Evolutionary conservation across 1,140 invertebrate genomes (phyloP).

Genomic region (Platyura marginata): DNA sequence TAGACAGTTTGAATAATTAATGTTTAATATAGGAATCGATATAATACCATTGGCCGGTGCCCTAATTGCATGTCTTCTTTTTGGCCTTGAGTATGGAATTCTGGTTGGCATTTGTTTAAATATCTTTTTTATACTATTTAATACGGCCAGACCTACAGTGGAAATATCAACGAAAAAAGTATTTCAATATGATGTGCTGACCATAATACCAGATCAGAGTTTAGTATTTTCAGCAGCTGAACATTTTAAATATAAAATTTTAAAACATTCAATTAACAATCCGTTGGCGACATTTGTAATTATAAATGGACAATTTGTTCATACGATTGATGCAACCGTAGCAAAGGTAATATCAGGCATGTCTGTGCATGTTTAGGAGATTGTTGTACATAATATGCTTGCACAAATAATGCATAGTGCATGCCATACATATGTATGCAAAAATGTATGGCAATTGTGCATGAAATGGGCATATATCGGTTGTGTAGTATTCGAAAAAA

Average conservation of each 20-base stretch:
- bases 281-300: constrained; percentile 24
- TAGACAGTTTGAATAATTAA: no score
- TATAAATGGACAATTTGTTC: constrained; percentile 38
- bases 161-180: neutral
- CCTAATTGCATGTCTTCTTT: constrained; percentile 48
- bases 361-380: no score
- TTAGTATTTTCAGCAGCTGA: constrained; percentile 18
- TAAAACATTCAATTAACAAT: constrained; percentile 10
- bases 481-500: no score
- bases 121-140: constrained; percentile 57
- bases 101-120: constrained; percentile 63
- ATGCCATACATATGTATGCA: no score
- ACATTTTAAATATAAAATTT: constrained; percentile 14
- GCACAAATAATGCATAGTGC: neutral
- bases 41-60: constrained; percentile 52
- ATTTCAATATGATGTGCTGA: neutral
- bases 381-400: neutral
- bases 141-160: constrained; percentile 48
- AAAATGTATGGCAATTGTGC: no score
- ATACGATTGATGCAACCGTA: constrained; percentile 39
- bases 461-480: no score
- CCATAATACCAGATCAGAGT: constrained; percentile 11
- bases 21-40: constrained; percentile 45
- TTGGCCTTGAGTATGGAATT: constrained; percentile 69
- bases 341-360: constrained; percentile 35